Evolutionary conservation across 2,888 invertebrate species (phyloP), one percentile per base, ranked within the genome.

Genomic region (Eubasilissa splendida): DNA sequence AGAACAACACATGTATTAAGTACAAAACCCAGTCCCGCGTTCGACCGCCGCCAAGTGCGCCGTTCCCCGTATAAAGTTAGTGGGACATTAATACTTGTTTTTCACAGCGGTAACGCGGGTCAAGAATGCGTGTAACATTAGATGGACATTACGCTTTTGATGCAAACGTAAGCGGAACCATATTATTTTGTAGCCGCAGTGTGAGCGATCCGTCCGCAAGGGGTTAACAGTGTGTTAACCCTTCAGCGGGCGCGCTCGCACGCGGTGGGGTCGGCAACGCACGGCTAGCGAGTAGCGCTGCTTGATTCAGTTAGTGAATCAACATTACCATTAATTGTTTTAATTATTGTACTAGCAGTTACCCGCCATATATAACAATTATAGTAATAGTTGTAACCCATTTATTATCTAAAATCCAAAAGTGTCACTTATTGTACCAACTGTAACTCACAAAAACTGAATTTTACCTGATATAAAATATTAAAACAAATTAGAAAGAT

Each of bases 1-100:
- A 58, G 9, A 58, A n/a, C 58, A 58, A 58, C 58, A 58, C 58
- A n/a, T 58, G 58, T 58, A 58, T 58, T 8, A 58, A 58, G 12
- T 9, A 58, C n/a, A 58, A 58, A 4, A 58, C 8, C 58, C 58
- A 58, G n/a, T n/a, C 4, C 70, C 53, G n/a, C 52, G 53, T n/a
- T 10, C 9, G 10, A 53, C 22, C 53, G n/a, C 22, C 4, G 54
- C 70, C 22, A 70, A 70, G 53, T 53, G 22, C 53, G 22, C 53
- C 52, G 53, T 53, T 31, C 31, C 14, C 14, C 70, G 4, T 70
- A 70, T 70, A 70, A 54, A 70, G 70, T 70, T 70, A 70, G 33
- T 70, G 54, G 53, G 54, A 54, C 70, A 70, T 70, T 11, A 70
- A 70, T 70, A 22, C 70, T 54, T 31, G 54, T 22, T 70, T 9